Conservation (phyloP, 2,797 vertebrate species). For the Melanogrammus aeglefinus region DNA sequence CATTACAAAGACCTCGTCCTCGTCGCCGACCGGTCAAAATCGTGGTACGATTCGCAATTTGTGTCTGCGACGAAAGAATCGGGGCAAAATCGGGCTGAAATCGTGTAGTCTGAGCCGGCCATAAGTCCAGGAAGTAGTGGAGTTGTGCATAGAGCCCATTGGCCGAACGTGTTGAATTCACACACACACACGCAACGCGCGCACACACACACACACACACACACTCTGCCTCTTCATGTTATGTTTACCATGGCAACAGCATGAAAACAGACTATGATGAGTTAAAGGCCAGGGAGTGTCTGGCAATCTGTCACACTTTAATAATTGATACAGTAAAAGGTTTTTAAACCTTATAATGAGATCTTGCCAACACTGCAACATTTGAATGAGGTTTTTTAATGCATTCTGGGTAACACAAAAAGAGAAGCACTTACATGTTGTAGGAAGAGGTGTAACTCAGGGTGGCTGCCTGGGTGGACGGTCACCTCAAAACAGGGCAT, state of each 20-base stretch:
- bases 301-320: not conserved
- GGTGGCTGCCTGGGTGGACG: conserved; percentile 85
- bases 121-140: no score
- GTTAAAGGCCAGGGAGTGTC: not conserved
- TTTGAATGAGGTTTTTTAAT: not conserved
- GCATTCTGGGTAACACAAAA: not conserved
- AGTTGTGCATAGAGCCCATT: no score
- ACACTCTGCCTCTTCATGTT: not conserved
- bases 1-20: no score
- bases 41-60: no score
- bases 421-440: conserved; percentile 80
- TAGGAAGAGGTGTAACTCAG: conserved; percentile 91
- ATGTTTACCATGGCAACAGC: conserved; percentile 6
- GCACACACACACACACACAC: not conserved
- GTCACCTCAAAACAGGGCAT: conserved; percentile 91
- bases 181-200: no score
- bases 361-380: not conserved
- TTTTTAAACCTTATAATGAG: not conserved
- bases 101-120: no score
- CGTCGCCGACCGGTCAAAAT: no score
- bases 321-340: not conserved
- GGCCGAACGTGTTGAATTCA: not conserved
- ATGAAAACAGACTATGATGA: conserved; percentile 3
- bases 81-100: no score
- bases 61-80: no score